Conservation (phyloP, 2,888 invertebrate species). For the Sycophila texana region DNA sequence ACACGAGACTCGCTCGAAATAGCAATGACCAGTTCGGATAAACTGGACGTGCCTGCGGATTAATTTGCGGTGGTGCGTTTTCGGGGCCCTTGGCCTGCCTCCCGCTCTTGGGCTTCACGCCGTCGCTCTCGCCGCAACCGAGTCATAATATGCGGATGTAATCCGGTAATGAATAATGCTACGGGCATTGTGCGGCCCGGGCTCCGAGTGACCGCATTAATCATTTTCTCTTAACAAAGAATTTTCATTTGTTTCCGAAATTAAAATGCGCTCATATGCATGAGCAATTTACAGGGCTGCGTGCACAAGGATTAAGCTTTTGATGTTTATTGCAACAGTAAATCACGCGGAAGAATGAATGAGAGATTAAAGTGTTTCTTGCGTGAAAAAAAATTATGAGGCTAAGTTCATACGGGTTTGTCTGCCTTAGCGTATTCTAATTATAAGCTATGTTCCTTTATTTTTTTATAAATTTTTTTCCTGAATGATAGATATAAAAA, state of each 20-base stretch:
- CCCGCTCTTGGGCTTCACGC: neutral
- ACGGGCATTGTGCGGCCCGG: slow-evolving; percentile 24
- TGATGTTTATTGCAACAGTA: too few species aligned
- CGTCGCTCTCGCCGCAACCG: slow-evolving; percentile 20
- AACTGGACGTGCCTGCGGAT: slow-evolving; percentile 54
- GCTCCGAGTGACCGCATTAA: slow-evolving; percentile 27
- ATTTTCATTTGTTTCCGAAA: slow-evolving; percentile 31
- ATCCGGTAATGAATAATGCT: slow-evolving; percentile 22
- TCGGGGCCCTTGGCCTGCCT: neutral
- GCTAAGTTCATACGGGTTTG: too few species aligned
- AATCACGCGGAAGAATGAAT: too few species aligned
- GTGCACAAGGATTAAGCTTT: neutral
- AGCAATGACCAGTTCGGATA: slow-evolving; percentile 53
- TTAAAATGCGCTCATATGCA: neutral
- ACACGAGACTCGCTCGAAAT: slow-evolving; percentile 47
- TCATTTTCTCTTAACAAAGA: slow-evolving; percentile 38
- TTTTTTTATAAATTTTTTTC: too few species aligned
- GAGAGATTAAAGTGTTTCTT: too few species aligned
- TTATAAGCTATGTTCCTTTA: too few species aligned
- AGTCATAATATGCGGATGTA: slow-evolving; percentile 48
- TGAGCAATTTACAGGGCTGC: neutral
- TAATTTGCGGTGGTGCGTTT: slow-evolving; percentile 44
- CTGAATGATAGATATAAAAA: too few species aligned
- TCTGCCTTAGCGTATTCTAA: too few species aligned
- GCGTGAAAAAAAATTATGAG: slow-evolving; percentile 44